These are phyloP conservation scores for Otus sunia DNA, from an alignment of 2,113 vertebrate genomes.

Conservation along the genomic window DNA sequence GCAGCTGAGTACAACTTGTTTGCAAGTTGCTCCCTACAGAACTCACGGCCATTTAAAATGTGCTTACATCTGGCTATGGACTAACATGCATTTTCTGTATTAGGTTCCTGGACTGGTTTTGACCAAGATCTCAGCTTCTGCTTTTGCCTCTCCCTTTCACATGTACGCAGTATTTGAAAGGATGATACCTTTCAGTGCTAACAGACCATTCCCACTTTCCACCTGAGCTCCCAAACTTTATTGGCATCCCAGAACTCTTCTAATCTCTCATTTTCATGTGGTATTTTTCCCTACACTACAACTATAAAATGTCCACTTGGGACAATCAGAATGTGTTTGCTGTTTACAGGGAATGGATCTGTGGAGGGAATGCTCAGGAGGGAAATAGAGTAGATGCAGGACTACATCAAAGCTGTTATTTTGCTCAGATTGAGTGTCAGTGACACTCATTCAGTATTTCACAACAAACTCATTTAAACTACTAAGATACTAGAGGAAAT, in stretches of 20 bases:
- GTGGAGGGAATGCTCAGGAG: neutral
- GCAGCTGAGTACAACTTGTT: neutral
- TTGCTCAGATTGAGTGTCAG: neutral
- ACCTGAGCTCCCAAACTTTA: neutral
- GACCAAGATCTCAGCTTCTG: neutral
- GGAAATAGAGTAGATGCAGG: neutral
- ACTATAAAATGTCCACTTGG: neutral
- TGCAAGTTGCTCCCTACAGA: neutral
- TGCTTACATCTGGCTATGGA: neutral
- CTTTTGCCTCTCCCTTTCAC: neutral
- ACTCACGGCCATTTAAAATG: neutral
- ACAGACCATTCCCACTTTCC: neutral
- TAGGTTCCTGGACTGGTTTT: neutral
- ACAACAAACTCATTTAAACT: neutral
- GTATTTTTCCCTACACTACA: neutral
- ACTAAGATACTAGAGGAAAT: neutral
- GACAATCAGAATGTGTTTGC: accelerated
- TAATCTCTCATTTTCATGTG: neutral
- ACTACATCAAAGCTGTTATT: neutral
- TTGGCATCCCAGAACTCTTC: neutral
- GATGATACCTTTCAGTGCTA: neutral
- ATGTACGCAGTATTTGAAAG: neutral
- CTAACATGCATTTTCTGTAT: neutral
- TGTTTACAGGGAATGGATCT: neutral
- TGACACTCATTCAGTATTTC: neutral